These are phyloP conservation scores for Erannis defoliaria DNA, from an alignment of 2,888 invertebrate genomes.

Conservation along the genomic window DNA sequence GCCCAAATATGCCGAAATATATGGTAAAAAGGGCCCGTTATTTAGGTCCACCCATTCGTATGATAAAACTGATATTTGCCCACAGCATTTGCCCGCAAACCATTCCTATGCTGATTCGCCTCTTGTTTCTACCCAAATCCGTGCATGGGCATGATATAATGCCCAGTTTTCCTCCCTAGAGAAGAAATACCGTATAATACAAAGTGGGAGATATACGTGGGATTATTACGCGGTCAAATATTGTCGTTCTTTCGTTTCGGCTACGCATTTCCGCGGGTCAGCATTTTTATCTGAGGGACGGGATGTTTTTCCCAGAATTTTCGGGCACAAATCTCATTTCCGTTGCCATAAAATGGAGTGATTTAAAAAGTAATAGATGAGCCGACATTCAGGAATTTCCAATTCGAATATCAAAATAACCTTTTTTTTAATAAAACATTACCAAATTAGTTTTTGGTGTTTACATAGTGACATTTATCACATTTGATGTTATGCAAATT, in stretches of 20 bases:
- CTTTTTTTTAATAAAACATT: not conserved
- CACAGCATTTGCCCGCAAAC: slow-evolving; percentile 80
- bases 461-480: no score
- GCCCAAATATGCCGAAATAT: slow-evolving; percentile 55
- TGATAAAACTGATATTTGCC: slow-evolving; percentile 76
- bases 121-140: slow-evolving; percentile 82
- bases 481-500: no score
- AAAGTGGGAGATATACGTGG: slow-evolving; percentile 57
- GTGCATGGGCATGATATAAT: slow-evolving; percentile 76
- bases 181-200: slow-evolving; percentile 61
- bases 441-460: no score
- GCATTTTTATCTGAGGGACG: slow-evolving; percentile 45
- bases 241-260: slow-evolving; percentile 57
- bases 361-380: slow-evolving; percentile 28
- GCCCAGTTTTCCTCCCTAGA: slow-evolving; percentile 61
- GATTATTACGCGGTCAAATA: slow-evolving; percentile 56
- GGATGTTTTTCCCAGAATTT: slow-evolving; percentile 24
- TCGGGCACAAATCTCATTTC: slow-evolving; percentile 32
- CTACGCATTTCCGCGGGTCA: slow-evolving; percentile 49
- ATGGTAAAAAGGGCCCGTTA: slow-evolving; percentile 80
- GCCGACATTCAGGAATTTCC: slow-evolving; percentile 11
- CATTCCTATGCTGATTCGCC: slow-evolving; percentile 85
- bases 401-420: not conserved
- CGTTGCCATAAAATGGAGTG: slow-evolving; percentile 24
- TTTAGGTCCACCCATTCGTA: slow-evolving; percentile 84